Evolutionary conservation across 1,140 invertebrate genomes (phyloP), one percentile per base, ranked within the genome.

Genomic region (Batillaria attramentaria): DNA sequence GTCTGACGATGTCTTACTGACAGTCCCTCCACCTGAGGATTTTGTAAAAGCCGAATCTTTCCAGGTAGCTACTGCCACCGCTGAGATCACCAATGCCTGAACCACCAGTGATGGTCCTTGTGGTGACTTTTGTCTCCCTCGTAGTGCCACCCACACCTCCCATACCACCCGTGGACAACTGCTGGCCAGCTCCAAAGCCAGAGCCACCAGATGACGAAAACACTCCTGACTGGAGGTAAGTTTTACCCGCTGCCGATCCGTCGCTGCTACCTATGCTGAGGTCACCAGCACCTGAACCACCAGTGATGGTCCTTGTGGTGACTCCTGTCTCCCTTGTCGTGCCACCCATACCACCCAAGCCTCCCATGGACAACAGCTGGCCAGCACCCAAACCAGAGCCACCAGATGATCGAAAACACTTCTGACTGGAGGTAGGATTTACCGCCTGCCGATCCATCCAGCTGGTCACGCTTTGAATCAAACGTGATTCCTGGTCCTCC

Each of bases 31-130:
- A 65, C n/a, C 68, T 28, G 70, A 72, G 24, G 24, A 43, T 72
- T 43, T 65, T 65, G 24, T n/a, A 28, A 10, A 75, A 75, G 35
- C 73, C 73, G 33, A 75, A 75, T 39, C 73, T 75, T 57, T 75
- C 73, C 39, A 75, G 20, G 57, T 75, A 75, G 54, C 73, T 65
- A n/a, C 31, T 42, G 16, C 73, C 72, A 0, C 73, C 73, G 5
- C 37, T n/a, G 3, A 31, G 68, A 31, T 31, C 39, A 10, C 68
- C 35, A 8, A 35, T 10, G 28, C 37, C 35, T 3, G 0, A 24
- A 46, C 68, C 20, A 28, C 41, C 18, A 31, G 24, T 70, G 3
- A 3, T 46, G 68, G 41, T 46, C 4, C 3, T 70, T 28, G 3
- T 39, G 13, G n/a, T 65, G 20, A 39, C 6, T 75, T 31, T 18